phyloP scores from a whole-genome alignment of 2,888 invertebrate genomes.

The Holacanthella duospinosa region DNA sequence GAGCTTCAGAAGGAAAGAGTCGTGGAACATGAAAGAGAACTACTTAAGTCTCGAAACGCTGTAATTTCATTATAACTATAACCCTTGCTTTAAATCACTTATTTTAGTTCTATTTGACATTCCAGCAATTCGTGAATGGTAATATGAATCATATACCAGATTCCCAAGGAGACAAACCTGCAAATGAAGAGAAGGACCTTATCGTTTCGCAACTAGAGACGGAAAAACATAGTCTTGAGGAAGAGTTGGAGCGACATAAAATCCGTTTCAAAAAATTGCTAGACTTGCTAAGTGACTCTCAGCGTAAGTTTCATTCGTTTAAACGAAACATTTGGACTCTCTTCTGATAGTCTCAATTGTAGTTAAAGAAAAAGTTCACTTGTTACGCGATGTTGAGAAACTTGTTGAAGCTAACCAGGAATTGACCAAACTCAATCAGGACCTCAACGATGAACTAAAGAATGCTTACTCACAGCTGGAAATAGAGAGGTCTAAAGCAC shows the following conservation, averaged over 20 bases:
- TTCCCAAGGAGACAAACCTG: not conserved
- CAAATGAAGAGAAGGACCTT: constrained; percentile 37
- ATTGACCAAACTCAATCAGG: constrained; percentile 58
- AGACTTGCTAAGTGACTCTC: constrained; percentile 58
- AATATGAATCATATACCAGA: not conserved
- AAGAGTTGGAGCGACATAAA: constrained; percentile 56
- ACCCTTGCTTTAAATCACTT: not conserved
- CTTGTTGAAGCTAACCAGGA: constrained; percentile 60
- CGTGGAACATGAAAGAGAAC: constrained; percentile 20
- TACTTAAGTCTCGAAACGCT: constrained; percentile 17
- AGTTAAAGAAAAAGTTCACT: constrained; percentile 72
- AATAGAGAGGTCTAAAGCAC: constrained; percentile 58
- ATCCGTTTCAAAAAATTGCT: constrained; percentile 60
- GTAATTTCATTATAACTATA: not conserved
- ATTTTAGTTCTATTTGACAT: not conserved
- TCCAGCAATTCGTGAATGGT: constrained; percentile 1
- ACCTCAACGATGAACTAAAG: constrained; percentile 59
- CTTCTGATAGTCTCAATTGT: constrained; percentile 17
- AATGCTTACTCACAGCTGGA: constrained; percentile 59
- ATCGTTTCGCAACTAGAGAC: constrained; percentile 31
- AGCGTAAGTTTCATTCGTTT: constrained; percentile 49
- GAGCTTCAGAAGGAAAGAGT: constrained; percentile 29
- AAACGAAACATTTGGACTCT: constrained; percentile 9
- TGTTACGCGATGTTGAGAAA: constrained; percentile 60
- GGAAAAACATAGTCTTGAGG: constrained; percentile 44